A percentile compares a stretch with the other conserved stretches of the same genome.
phyloP scores from a whole-genome alignment of 2,797 vertebrate genomes.

The Varecia variegata region DNA sequence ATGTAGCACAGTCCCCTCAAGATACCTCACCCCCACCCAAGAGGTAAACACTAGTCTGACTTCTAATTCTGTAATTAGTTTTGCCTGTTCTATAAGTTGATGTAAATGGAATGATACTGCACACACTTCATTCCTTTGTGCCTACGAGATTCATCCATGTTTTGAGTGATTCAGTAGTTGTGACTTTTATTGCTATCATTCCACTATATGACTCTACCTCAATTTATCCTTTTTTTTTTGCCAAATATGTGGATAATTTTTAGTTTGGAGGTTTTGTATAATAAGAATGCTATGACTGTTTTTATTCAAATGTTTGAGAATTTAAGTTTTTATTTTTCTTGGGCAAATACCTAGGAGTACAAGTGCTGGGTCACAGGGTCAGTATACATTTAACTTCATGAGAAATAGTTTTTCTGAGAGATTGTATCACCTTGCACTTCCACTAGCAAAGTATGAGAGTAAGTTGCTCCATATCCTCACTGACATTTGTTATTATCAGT shows the following conservation, averaged over 20 bases:
- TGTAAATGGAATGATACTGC: background rate
- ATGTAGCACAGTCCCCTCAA: background rate
- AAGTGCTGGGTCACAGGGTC: background rate
- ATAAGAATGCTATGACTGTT: background rate
- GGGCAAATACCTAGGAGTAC: background rate
- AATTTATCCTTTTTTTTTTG: background rate
- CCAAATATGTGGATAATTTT: background rate
- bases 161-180: background rate
- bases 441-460: background rate
- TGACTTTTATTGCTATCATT: background rate
- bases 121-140: accelerated
- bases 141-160: background rate
- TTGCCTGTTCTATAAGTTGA: background rate
- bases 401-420: background rate
- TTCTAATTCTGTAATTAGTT: background rate
- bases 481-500: background rate
- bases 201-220: background rate
- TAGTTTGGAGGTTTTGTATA: background rate
- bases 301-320: background rate
- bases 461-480: background rate
- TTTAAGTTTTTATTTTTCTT: background rate
- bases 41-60: background rate
- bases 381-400: background rate
- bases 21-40: background rate
- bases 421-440: background rate